Evolutionary conservation across 2,888 invertebrate species (phyloP), one percentile per base, ranked within the genome.

Genomic region (Trissoscelio sp.): DNA sequence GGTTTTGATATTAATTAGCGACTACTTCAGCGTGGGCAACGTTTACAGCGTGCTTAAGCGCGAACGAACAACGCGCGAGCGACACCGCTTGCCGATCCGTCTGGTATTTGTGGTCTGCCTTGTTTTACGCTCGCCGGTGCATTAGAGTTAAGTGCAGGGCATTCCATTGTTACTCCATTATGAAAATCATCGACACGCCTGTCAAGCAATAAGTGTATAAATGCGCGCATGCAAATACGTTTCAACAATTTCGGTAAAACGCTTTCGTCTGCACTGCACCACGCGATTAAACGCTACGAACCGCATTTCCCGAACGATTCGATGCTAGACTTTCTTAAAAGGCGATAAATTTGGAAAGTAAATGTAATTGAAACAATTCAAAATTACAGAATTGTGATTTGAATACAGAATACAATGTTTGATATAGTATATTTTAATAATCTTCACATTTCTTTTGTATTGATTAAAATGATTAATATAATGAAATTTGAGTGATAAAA

Each of bases 121-220:
- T 79, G 75, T 79, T 79, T 82, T 55, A 81, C 53, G 66, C 53
- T 42, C 46, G 14, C 37, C 24, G 62, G 57, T 64, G 48, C 78
- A 87, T 89, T 86, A 87, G 84, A 84, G 84, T 85, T 84, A 87
- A 88, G 87, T 87, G 86, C 85, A 85, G 62, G 28, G 48, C 66
- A 70, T 79, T 72, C 57, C 44, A 81, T 79, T 75, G 85, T 86
- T 82, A 81, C 62, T 81, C 84, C 86, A 88, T 88, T 87, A 86
- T 83, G 82, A 84, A 86, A 86, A 88, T 87, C 86, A 87, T 85
- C 82, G 82, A 58, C 57, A 72, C 75, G 69, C 24, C 46, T 55
- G 69, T 62, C 62, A 37, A 39, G 60, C 55, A 62, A 62, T 70
- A 62, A 70, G 44, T 48, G 67, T 42, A 4, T 22, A n/a, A n/a